Evolutionary conservation across 2,797 vertebrate species (phyloP), one percentile per base, ranked within the genome.

Genomic region (Anniella stebbinsi): DNA sequence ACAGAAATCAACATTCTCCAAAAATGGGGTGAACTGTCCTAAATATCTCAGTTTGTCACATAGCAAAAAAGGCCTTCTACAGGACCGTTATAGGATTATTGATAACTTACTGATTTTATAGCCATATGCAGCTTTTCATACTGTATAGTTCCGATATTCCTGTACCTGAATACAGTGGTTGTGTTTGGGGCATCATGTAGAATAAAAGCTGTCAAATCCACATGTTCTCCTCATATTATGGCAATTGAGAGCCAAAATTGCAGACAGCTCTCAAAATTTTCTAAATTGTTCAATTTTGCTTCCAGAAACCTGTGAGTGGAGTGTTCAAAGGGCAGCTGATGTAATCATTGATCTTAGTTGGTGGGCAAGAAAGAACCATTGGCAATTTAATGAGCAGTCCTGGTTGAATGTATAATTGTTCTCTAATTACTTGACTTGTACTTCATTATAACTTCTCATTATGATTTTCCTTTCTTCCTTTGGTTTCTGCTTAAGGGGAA

Each of bases 401-500:
- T 10, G 60, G 88, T 73, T 67, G 76, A 36, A 33, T 2, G 13
- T 76, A 75, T 90, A 41, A 87, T 89, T 94, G 87, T 91, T 75
- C 10, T 77, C 36, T 90, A 90, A 90, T 85, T 91, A 92, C 69
- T 36, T 51, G 51, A 93, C 88, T 90, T 92, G 73, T 88, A 48
- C 70, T 77, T 85, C 33, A 83, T 78, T 0, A 0, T 80, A 1
- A 13, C 88, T 13, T 87, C 73, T 63, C 88, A 87, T 30, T 88
- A 88, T 88, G 92, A 67, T 41, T 7, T 41, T 48, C 86, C 91
- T 95, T 90, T 89, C 54, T 21, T 91, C 67, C 57, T 86, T 85
- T 63, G 45, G 5, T 36, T 17, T 90, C 33, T 88, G 0, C 36
- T 83, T 23, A 51, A 12, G 45, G 23, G 75, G 70, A 91, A 36